Percentiles rank a stretch among this genome's conserved stretches.
Evolutionary conservation across 92 coral and sea anemone species (phyloP).

Genomic region (Zoanthus sansibaricus): DNA sequence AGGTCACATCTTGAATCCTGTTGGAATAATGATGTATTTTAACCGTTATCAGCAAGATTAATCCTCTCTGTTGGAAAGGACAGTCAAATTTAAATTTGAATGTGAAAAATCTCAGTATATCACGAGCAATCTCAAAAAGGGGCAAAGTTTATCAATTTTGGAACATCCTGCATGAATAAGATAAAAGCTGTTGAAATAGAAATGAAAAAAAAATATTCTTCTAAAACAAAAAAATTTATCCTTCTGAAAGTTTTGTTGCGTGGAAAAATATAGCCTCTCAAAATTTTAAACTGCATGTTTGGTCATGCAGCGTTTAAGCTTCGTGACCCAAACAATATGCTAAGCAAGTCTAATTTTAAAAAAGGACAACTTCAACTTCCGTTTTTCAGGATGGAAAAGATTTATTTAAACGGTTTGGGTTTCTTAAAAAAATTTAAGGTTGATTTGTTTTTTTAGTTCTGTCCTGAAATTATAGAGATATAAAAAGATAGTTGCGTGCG

Average conservation of each 20-base stretch:
- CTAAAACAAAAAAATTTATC: background rate
- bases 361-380: background rate
- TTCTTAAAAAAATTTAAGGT: background rate
- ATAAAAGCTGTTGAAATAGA: background rate
- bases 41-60: conserved; percentile 35
- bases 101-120: conserved; percentile 31
- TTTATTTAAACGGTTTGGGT: background rate
- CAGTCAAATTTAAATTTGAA: conserved; percentile 39
- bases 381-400: background rate
- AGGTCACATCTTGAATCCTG: conserved; percentile 20
- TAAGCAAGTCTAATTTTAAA: background rate
- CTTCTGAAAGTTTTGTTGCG: background rate
- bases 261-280: background rate
- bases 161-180: background rate
- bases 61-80: conserved; percentile 36
- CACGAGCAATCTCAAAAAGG: background rate
- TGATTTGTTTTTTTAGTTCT: background rate
- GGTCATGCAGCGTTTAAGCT: background rate
- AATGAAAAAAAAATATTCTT: background rate
- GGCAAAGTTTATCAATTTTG: conserved; percentile 10
- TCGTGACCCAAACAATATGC: background rate
- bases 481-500: background rate
- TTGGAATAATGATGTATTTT: conserved; percentile 36
- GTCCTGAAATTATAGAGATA: background rate
- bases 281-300: background rate